These are phyloP conservation scores for Drosophila diplacantha DNA, from an alignment of 2,888 invertebrate species.

Conservation along the genomic window DNA sequence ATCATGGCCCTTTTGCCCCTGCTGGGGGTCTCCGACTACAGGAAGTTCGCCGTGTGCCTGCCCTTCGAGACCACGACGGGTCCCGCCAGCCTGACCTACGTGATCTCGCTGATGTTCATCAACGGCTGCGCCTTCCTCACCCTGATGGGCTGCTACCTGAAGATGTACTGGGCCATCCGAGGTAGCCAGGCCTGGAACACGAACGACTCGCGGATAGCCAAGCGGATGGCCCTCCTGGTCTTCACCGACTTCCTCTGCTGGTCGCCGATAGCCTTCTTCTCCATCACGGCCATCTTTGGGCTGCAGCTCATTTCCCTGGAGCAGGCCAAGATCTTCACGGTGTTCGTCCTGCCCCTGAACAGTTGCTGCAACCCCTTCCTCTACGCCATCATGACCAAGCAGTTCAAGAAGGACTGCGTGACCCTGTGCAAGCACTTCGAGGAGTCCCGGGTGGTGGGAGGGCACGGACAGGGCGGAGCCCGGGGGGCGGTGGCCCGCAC, in stretches of 20 bases:
- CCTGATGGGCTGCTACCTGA: constrained; percentile 95
- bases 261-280: constrained; percentile 98
- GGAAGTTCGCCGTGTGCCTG: constrained; percentile 97
- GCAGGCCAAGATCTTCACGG: constrained; percentile 96
- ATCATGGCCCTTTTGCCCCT: constrained; percentile 92
- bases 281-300: constrained; percentile 95
- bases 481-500: constrained; percentile 88
- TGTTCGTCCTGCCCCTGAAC: constrained; percentile 96
- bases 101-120: constrained; percentile 92
- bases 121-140: constrained; percentile 96
- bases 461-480: constrained; percentile 38
- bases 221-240: constrained; percentile 96
- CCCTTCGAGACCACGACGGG: constrained; percentile 93
- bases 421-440: constrained; percentile 97
- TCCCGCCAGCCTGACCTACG: constrained; percentile 89
- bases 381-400: constrained; percentile 97
- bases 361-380: constrained; percentile 98
- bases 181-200: constrained; percentile 98
- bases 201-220: constrained; percentile 96
- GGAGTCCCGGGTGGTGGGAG: constrained; percentile 86
- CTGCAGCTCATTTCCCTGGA: constrained; percentile 93
- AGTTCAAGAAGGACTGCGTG: constrained; percentile 98
- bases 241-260: constrained; percentile 98
- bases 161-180: constrained; percentile 98
- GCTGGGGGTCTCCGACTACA: constrained; percentile 94